Percentiles rank a stretch among this genome's conserved stretches.
Evolutionary conservation across 1,140 invertebrate species (phyloP).

Genomic region (Whitmania pigra): DNA sequence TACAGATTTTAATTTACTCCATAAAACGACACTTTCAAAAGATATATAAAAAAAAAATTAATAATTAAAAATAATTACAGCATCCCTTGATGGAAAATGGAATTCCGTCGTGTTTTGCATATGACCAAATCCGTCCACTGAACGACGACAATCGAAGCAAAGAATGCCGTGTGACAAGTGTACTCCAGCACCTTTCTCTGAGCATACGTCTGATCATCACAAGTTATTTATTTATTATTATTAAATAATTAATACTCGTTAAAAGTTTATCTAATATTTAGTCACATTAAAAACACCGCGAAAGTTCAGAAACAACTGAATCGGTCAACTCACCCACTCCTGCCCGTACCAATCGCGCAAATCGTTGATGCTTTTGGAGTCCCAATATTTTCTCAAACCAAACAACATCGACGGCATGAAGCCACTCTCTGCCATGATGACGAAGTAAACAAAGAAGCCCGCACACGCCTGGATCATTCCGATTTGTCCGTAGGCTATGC

Average conservation of each 20-base stretch:
- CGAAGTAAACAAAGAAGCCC: conserved; percentile 49
- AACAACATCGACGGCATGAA: conserved; percentile 46
- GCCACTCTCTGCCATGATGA: conserved; percentile 53
- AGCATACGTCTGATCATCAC: conserved; percentile 43
- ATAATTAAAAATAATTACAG: conserved; percentile 45
- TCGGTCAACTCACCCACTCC: conserved; percentile 43
- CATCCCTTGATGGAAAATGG: conserved; percentile 43
- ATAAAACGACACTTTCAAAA: too few species aligned
- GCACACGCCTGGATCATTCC: conserved; percentile 47
- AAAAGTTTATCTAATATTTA: not conserved
- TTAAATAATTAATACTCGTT: not conserved
- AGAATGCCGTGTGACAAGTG: conserved; percentile 43
- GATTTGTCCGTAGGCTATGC: conserved; percentile 49
- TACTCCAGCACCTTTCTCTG: conserved; percentile 41
- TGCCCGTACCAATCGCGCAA: conserved; percentile 51
- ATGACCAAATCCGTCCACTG: conserved; percentile 45
- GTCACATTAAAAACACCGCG: not conserved
- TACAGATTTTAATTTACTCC: too few species aligned
- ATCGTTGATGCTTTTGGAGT: conserved; percentile 49
- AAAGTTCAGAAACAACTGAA: too few species aligned
- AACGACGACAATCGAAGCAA: conserved; percentile 43
- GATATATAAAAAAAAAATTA: not conserved
- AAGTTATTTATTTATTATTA: conserved; percentile 44
- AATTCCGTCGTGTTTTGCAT: conserved; percentile 42
- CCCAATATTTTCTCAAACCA: conserved; percentile 48